Evolutionary conservation across 2,113 vertebrate species (phyloP), one percentile per base, ranked within the genome.

Genomic region (Theristicus caerulescens): DNA sequence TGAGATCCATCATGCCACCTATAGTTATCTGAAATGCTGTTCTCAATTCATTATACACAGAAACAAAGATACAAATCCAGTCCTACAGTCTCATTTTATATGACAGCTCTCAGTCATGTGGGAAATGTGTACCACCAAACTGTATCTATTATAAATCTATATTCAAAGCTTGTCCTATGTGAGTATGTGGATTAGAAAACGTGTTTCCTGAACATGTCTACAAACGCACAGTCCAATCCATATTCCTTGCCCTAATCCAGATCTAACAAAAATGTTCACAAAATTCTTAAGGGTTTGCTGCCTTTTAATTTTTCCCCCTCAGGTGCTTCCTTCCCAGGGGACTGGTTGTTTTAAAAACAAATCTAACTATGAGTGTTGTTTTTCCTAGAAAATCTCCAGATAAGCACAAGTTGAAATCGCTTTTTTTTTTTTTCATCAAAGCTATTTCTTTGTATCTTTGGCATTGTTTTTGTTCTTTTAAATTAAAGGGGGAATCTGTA

Each of bases 301-400:
- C 87, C 84, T 97, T 97, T 95, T 74, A 79, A 49, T 95, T 74
- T 71, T 65, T 77, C 29, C 73, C 58, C 65, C 88, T 94, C 96
- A 82, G 83, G 73, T 94, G 49, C 55, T 87, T 38, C 65, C 61
- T 96, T 92, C 87, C 92, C 82, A 86, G n/a, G 84, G 89, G 94
- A 91, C 62, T n/a, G 80, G n/a, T 62, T 82, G 38, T 94, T 96
- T 95, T 91, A 90, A 96, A 96, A 94, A 65, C 83, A 93, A 92
- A 96, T 94, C 91, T 89, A 93, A 78, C 70, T 26, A 36, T 0
- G 32, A 86, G 46, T 89, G 89, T 90, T 94, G 72, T 92, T 95
- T 95, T 96, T 40, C 94, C 78, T 96, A 79, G 77, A 94, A 97
- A 97, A 95, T 93, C 82, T 93, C 79, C 59, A 93, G 93, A 97